Evolutionary conservation across 2,888 invertebrate species (phyloP).

Genomic region (Amblyjoppa proteus): DNA sequence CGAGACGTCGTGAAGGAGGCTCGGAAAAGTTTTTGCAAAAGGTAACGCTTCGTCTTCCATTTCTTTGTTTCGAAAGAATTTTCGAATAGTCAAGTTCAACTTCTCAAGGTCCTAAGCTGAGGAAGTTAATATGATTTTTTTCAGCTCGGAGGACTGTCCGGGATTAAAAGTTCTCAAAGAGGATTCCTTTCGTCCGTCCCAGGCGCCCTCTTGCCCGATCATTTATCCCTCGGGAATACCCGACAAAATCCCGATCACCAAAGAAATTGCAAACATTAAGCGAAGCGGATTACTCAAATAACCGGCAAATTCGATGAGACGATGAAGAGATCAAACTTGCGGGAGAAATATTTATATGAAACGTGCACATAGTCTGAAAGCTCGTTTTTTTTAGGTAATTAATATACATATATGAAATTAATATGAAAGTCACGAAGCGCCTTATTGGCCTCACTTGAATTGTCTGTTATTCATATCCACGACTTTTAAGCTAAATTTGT

Average conservation of each 20-base stretch:
- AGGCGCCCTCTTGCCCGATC: conserved; percentile 61
- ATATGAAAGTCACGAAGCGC: too few species aligned
- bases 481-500: too few species aligned
- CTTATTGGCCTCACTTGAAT: too few species aligned
- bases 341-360: not conserved
- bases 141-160: conserved; percentile 59
- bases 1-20: conserved; percentile 69
- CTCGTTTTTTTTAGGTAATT: too few species aligned
- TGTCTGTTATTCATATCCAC: too few species aligned
- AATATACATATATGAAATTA: too few species aligned
- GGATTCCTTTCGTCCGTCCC: conserved; percentile 8
- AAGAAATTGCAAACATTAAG: not conserved
- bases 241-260: too few species aligned
- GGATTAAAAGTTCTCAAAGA: conserved; percentile 61
- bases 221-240: conserved; percentile 40
- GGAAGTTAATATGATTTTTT: conserved; percentile 14
- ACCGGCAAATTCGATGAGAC: not conserved
- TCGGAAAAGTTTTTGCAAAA: conserved; percentile 75
- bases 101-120: not conserved
- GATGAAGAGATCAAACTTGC: conserved; percentile 9
- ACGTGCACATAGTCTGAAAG: too few species aligned
- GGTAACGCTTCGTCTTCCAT: conserved; percentile 65
- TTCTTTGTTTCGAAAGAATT: not conserved
- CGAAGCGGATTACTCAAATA: not conserved
- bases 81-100: not conserved